Evolutionary conservation across 2,113 vertebrate genomes (phyloP).

Genomic region (Pampusana beccarii): DNA sequence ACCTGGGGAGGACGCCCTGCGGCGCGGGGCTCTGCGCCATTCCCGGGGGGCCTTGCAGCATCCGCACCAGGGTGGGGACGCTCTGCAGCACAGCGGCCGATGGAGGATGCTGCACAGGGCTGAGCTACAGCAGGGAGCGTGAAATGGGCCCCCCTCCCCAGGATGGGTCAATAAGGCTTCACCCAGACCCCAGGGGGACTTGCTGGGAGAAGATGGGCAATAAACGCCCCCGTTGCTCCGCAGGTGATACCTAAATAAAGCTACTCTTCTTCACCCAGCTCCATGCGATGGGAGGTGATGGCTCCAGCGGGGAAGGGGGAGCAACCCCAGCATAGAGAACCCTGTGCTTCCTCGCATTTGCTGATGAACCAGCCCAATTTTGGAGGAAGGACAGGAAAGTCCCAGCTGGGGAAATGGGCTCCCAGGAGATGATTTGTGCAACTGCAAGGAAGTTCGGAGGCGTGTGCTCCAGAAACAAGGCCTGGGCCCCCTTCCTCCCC

Average conservation of each 20-base stretch:
- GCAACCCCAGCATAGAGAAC: fast-evolving
- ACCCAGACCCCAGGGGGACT: fast-evolving
- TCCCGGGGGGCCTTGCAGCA: background rate
- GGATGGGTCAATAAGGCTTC: fast-evolving
- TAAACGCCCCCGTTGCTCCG: background rate
- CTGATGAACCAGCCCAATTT: background rate
- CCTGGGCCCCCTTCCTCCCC: background rate
- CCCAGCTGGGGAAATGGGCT: background rate
- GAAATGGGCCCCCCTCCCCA: no score
- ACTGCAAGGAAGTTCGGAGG: background rate
- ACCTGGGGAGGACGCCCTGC: background rate
- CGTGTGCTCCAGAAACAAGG: background rate
- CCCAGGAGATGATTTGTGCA: background rate
- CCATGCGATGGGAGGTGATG: fast-evolving
- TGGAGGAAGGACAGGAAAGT: background rate
- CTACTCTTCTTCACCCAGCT: fast-evolving
- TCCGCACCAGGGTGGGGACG: fast-evolving
- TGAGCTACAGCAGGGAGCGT: background rate
- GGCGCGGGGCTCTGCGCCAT: background rate
- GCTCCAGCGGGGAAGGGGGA: background rate
- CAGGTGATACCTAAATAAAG: background rate
- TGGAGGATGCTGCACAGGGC: fast-evolving
- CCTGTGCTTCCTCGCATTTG: background rate
- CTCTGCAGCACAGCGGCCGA: fast-evolving
- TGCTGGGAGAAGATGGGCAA: fast-evolving